phyloP scores from a whole-genome alignment of 2,113 vertebrate genomes.

The Oxyruncus cristatus region DNA sequence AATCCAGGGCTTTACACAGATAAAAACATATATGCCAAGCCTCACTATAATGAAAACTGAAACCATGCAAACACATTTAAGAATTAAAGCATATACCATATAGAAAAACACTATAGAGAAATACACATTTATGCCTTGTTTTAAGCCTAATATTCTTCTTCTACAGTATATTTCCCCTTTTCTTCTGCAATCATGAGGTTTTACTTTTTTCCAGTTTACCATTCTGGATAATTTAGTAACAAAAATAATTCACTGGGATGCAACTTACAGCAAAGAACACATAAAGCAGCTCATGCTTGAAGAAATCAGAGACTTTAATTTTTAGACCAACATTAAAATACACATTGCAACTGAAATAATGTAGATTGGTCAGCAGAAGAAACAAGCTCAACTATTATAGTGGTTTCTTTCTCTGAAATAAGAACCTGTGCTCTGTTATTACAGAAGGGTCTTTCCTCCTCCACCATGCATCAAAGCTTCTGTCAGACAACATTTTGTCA shows the following conservation, averaged over 20 bases:
- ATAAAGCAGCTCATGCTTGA: background rate
- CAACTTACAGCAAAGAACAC: background rate
- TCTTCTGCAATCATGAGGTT: background rate
- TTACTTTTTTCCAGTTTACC: background rate
- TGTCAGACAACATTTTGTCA: background rate
- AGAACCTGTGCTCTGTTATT: background rate
- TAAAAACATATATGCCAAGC: background rate
- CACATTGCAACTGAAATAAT: background rate
- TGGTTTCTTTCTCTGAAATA: background rate
- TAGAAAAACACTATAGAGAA: background rate
- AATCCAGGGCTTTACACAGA: background rate
- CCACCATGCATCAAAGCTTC: background rate
- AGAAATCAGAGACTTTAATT: background rate
- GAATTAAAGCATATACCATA: background rate
- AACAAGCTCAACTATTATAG: background rate
- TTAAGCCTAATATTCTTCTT: background rate
- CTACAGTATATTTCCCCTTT: background rate
- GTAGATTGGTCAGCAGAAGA: background rate
- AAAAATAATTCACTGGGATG: background rate
- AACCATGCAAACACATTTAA: background rate
- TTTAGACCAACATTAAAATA: background rate
- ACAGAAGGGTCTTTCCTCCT: background rate
- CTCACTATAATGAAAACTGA: background rate
- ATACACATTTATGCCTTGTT: background rate
- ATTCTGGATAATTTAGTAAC: background rate